Percentiles rank a stretch among this genome's conserved stretches.
Conservation (phyloP, 2,888 invertebrate genomes). For the Actias luna region DNA sequence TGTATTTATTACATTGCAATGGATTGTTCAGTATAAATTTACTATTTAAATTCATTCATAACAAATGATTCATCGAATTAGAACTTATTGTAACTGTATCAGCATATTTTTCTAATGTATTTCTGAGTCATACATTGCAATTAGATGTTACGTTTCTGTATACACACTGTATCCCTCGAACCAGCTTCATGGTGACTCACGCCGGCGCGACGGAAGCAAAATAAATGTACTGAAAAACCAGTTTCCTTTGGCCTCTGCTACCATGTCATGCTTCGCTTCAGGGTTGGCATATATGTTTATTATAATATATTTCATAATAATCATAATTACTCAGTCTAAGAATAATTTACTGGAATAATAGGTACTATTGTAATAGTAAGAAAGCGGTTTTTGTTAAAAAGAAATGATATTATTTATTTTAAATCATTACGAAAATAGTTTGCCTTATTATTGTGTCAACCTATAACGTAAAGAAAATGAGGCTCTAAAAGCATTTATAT, state of each 20-base stretch:
- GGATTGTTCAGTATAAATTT: background rate
- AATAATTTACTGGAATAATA: too few relatives aligned
- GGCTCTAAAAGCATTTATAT: too few relatives aligned
- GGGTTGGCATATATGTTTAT: conserved; percentile 20
- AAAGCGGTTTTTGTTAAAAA: background rate
- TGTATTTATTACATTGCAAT: background rate
- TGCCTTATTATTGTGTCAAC: too few relatives aligned
- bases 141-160: conserved; percentile 54
- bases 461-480: too few relatives aligned
- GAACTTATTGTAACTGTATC: conserved; percentile 13
- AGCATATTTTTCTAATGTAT: conserved; percentile 33
- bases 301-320: background rate
- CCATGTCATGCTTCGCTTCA: conserved; percentile 26
- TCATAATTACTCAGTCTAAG: background rate
- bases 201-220: conserved; percentile 53
- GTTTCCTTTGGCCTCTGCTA: conserved; percentile 39
- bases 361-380: too few relatives aligned
- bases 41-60: conserved; percentile 16
- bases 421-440: background rate
- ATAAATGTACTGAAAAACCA: conserved; percentile 48
- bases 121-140: conserved; percentile 43
- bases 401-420: background rate
- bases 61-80: conserved; percentile 14
- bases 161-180: conserved; percentile 43
- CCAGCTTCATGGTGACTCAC: conserved; percentile 58